A percentile compares a stretch with the other conserved stretches of the same genome.
phyloP scores from a whole-genome alignment of 2,797 vertebrate genomes.

The Gadopsis bispinosus region DNA sequence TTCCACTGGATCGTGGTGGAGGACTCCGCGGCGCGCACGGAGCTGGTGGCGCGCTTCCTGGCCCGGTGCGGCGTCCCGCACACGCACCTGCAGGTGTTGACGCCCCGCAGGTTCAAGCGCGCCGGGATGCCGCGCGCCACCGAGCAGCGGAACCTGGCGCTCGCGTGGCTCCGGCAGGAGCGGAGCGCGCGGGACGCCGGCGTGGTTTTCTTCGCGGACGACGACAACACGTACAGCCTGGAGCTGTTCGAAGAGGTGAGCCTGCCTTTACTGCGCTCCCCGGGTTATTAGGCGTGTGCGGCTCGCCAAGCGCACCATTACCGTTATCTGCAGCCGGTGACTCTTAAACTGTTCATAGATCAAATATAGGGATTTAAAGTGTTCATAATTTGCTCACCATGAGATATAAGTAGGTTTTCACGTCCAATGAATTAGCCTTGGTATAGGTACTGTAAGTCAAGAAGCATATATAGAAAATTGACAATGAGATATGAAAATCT shows the following conservation, averaged over 20 bases:
- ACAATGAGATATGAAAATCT: too few relatives aligned
- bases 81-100: conserved; percentile 95
- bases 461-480: too few relatives aligned
- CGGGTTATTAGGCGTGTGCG: neutral
- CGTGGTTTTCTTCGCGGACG: conserved; percentile 97
- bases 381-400: neutral
- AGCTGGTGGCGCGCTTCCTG: conserved; percentile 92
- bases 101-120: conserved; percentile 93
- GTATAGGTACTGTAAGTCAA: too few relatives aligned
- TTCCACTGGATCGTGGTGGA: conserved; percentile 98
- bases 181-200: conserved; percentile 86
- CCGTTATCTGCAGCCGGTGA: neutral
- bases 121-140: conserved; percentile 94
- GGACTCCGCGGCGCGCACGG: conserved; percentile 90
- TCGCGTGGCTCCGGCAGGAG: conserved; percentile 92
- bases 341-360: neutral
- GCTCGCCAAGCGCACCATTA: too few relatives aligned
- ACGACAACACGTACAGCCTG: conserved; percentile 99
- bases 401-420: neutral
- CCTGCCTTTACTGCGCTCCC: fast-evolving
- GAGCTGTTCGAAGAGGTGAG: conserved; percentile 96
- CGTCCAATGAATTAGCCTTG: too few relatives aligned
- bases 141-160: conserved; percentile 94
- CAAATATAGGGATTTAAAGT: neutral
- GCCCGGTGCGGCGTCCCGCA: conserved; percentile 88